Conservation (phyloP, 2,888 invertebrate genomes). For the Anaspis maculata region DNA sequence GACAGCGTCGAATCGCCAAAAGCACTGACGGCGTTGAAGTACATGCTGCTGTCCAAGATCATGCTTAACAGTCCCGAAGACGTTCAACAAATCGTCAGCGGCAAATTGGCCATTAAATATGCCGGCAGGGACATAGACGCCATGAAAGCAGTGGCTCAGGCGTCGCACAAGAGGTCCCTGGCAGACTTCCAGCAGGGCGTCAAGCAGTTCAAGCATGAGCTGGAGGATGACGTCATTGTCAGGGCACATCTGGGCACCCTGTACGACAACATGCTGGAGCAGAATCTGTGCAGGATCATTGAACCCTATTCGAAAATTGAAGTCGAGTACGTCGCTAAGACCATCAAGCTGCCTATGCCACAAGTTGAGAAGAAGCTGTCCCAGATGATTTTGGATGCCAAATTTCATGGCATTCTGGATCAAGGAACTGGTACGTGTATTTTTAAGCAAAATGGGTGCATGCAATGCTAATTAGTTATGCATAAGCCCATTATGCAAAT, state of each 20-base stretch:
- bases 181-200: constrained; percentile 93
- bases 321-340: constrained; percentile 83
- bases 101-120: constrained; percentile 95
- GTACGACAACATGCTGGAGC: constrained; percentile 98
- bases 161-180: constrained; percentile 92
- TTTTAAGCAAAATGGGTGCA: too few species aligned
- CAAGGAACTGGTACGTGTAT: constrained; percentile 72
- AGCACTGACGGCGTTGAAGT: constrained; percentile 93
- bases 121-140: constrained; percentile 94
- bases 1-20: constrained; percentile 89
- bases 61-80: constrained; percentile 97
- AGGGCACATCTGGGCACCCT: constrained; percentile 93
- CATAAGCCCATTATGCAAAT: too few species aligned
- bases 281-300: constrained; percentile 96
- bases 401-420: constrained; percentile 93
- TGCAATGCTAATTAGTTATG: too few species aligned
- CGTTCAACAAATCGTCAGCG: constrained; percentile 89
- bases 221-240: constrained; percentile 95
- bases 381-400: constrained; percentile 99
- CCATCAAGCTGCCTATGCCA: constrained; percentile 81
- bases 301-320: constrained; percentile 98
- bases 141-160: constrained; percentile 94
- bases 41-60: constrained; percentile 98
- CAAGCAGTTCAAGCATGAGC: constrained; percentile 76
- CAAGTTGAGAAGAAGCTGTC: constrained; percentile 98